Base-by-base conservation (phyloP, 2,888 invertebrate species). In the Drosophila flavopinicola region DNA sequence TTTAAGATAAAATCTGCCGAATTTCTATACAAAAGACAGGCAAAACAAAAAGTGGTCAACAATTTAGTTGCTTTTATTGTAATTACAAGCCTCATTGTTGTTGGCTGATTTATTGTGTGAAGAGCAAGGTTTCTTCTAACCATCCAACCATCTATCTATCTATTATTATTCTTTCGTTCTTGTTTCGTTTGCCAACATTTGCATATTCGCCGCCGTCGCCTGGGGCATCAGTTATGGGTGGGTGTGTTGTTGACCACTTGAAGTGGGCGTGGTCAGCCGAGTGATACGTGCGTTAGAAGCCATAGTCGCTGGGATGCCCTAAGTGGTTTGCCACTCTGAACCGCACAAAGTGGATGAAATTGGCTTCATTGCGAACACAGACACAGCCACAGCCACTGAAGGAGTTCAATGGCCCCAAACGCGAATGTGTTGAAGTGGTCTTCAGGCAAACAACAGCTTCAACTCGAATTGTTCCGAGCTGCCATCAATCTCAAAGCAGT, bases 91-190 rank as follows among this genome's bases (percentile, higher is more conserved):
- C 9, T 35, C 35, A 51, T 51, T 63, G 63, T 58, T 75, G 75
- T 67, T 56, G 63, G 61, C 20, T 78, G 79, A 83, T 83, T 77
- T 78, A 77, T 78, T 75, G 71, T 75, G 84, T 60, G 76, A 83
- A 78, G 72, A 67, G 41, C 54, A 60, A 41, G 59, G 59, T 58
- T 66, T 42, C 56, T 39, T 7, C 9, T n/a, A 29, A 17, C 17
- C 5, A 35, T 35, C 9, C 10, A 25, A 6, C n/a, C 1, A n/a
- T 17, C 13, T 17, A 15, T 17, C 25, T 33, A 38, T 10, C 15
- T 23, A 33, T 56, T 68, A 47, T 39, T 29, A 6, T 29, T 24
- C 54, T 44, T 56, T 75, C 49, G 52, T 51, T 63, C 56, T 57
- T 52, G 39, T 38, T 38, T 20, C 17, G 35, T 13, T 48, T 30